Conservation (phyloP, 2,888 invertebrate genomes). For the Phorcus lineatus region DNA sequence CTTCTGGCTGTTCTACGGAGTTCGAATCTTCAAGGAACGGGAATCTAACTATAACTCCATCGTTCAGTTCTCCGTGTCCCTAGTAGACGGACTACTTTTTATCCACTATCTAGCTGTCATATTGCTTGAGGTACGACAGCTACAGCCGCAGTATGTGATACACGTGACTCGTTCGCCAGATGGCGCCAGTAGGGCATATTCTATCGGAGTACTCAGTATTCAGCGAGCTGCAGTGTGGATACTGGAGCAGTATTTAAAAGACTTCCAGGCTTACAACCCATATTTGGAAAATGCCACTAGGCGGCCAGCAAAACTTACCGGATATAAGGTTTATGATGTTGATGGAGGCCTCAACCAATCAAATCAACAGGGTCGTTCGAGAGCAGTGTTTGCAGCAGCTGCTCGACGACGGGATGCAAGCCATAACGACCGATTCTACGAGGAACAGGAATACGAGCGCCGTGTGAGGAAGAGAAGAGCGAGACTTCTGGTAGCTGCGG, state of each 20-base stretch:
- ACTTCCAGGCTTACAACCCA: slow-evolving; percentile 97
- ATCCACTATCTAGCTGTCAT: slow-evolving; percentile 96
- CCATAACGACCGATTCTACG: slow-evolving; percentile 96
- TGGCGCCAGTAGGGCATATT: slow-evolving; percentile 91
- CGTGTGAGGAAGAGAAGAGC: slow-evolving; percentile 93
- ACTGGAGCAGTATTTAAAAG: slow-evolving; percentile 93
- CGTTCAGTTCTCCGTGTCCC: slow-evolving; percentile 93
- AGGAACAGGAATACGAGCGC: slow-evolving; percentile 96
- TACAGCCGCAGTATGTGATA: slow-evolving; percentile 87
- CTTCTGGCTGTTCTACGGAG: slow-evolving; percentile 98
- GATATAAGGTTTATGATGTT: slow-evolving; percentile 94
- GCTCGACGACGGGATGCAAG: slow-evolving; percentile 91
- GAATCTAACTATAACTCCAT: slow-evolving; percentile 84
- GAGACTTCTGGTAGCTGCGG: slow-evolving; percentile 92
- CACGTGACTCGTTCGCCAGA: slow-evolving; percentile 93
- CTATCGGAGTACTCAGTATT: slow-evolving; percentile 84
- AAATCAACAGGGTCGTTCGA: slow-evolving; percentile 64
- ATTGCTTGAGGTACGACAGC: slow-evolving; percentile 92
- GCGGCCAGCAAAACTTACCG: slow-evolving; percentile 63
- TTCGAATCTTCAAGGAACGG: slow-evolving; percentile 81
- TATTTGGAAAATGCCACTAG: slow-evolving; percentile 78
- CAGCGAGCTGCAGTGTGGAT: slow-evolving; percentile 97
- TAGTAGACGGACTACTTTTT: slow-evolving; percentile 94
- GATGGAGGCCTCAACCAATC: slow-evolving; percentile 79
- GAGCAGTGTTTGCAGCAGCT: slow-evolving; percentile 80